A percentile compares a stretch with the other conserved stretches of the same genome.
phyloP scores from a whole-genome alignment of 2,113 vertebrate genomes.

The Arizona elegans region DNA sequence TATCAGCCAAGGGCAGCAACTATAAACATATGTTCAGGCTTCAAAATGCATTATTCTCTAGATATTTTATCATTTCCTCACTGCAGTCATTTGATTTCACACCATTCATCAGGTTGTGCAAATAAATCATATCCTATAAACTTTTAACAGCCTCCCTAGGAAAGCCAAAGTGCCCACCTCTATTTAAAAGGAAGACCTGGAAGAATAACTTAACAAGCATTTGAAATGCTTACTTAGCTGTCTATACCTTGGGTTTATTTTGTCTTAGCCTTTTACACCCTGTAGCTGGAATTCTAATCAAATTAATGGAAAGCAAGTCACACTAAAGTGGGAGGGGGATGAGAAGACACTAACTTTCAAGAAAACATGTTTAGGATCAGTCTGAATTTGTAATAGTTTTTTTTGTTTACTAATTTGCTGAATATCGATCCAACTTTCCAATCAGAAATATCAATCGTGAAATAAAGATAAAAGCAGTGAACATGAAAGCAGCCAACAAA shows the following conservation, averaged over 20 bases:
- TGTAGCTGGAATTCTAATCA: neutral
- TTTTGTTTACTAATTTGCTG: neutral
- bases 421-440: neutral
- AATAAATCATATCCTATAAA: constrained; percentile 61
- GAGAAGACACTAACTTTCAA: neutral
- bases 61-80: constrained; percentile 66
- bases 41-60: constrained; percentile 50
- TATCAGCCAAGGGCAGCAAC: constrained; percentile 58
- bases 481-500: neutral
- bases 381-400: neutral
- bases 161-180: constrained; percentile 29
- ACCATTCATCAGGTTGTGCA: constrained; percentile 52
- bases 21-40: constrained; percentile 72
- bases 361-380: neutral
- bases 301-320: neutral
- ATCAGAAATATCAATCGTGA: neutral
- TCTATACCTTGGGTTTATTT: constrained; percentile 52
- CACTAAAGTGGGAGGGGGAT: neutral
- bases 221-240: constrained; percentile 61
- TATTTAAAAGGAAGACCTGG: constrained; percentile 48
- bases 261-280: neutral
- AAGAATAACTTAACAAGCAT: constrained; percentile 52
- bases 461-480: neutral
- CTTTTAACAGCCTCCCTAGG: constrained; percentile 51
- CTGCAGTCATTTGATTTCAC: constrained; percentile 50